These are phyloP conservation scores for Lepidochrysops patricia DNA, from an alignment of 2,888 invertebrate genomes.

Conservation along the genomic window DNA sequence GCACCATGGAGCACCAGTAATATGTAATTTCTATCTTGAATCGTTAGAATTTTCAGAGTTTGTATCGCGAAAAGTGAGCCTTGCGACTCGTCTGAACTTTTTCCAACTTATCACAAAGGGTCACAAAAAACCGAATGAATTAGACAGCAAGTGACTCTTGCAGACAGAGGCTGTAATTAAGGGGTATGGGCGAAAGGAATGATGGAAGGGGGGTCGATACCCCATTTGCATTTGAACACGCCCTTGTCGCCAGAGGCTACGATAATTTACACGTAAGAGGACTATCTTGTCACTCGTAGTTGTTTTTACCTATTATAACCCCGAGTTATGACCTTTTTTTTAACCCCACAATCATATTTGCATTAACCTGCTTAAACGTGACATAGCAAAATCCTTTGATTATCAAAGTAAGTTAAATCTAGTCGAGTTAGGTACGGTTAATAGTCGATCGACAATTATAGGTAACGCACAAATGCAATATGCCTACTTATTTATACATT, in stretches of 20 bases:
- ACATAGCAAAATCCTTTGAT: too few relatives aligned
- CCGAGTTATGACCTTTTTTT: not conserved
- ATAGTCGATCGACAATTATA: too few relatives aligned
- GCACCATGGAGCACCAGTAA: too few relatives aligned
- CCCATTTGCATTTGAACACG: slow-evolving; percentile 27
- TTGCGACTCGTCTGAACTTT: too few relatives aligned
- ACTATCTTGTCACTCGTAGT: not conserved
- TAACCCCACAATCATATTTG: not conserved
- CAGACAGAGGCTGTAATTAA: slow-evolving; percentile 23
- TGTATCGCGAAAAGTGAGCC: too few relatives aligned
- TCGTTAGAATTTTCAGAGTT: too few relatives aligned
- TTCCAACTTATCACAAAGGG: not conserved
- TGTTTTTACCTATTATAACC: not conserved
- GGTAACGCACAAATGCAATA: too few relatives aligned
- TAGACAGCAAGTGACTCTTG: slow-evolving; percentile 22
- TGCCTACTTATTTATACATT: too few relatives aligned
- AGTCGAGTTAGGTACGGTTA: too few relatives aligned
- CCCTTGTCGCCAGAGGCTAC: slow-evolving; percentile 20
- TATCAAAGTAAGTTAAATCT: too few relatives aligned
- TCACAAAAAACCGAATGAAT: slow-evolving; percentile 18
- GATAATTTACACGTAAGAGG: slow-evolving; percentile 17
- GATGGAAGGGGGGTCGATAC: slow-evolving; percentile 21
- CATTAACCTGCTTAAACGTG: too few relatives aligned
- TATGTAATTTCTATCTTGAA: too few relatives aligned
- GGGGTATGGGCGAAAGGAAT: slow-evolving; percentile 20